These are phyloP conservation scores for Phthorimaea operculella DNA, from an alignment of 1,140 invertebrate genomes.

Conservation along the genomic window DNA sequence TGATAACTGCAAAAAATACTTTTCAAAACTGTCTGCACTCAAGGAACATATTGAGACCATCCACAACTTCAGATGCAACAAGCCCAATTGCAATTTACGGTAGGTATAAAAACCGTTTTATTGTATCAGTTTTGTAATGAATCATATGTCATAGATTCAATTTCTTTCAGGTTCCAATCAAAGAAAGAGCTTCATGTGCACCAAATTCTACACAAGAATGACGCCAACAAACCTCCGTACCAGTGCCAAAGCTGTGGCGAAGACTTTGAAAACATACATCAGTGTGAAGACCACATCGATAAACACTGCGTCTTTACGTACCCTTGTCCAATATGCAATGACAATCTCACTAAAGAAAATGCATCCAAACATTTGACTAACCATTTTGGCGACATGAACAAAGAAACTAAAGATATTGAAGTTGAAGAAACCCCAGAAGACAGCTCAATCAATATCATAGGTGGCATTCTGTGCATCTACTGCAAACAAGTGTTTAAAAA, in stretches of 20 bases:
- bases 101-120: slow-evolving; percentile 25
- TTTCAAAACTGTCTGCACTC: slow-evolving; percentile 39
- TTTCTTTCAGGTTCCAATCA: slow-evolving; percentile 36
- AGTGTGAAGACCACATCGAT: slow-evolving; percentile 40
- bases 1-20: slow-evolving; percentile 40
- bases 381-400: slow-evolving; percentile 35
- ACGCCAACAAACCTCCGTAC: slow-evolving; percentile 36
- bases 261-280: slow-evolving; percentile 16
- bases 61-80: slow-evolving; percentile 39
- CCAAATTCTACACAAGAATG: slow-evolving; percentile 37
- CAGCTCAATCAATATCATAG: slow-evolving; percentile 40
- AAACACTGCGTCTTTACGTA: slow-evolving; percentile 33
- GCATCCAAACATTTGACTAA: slow-evolving; percentile 39
- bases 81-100: slow-evolving; percentile 37
- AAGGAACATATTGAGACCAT: slow-evolving; percentile 38
- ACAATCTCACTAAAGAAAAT: slow-evolving; percentile 30
- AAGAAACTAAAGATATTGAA: slow-evolving; percentile 11
- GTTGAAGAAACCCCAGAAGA: slow-evolving; percentile 25
- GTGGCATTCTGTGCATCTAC: slow-evolving; percentile 41
- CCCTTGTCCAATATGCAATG: slow-evolving; percentile 48
- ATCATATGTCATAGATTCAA: no score
- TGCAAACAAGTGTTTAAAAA: slow-evolving; percentile 37
- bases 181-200: slow-evolving; percentile 46
- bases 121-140: no score
- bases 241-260: slow-evolving; percentile 34